Conservation (phyloP, 2,888 invertebrate species). For the Drosophila prostipennis region DNA sequence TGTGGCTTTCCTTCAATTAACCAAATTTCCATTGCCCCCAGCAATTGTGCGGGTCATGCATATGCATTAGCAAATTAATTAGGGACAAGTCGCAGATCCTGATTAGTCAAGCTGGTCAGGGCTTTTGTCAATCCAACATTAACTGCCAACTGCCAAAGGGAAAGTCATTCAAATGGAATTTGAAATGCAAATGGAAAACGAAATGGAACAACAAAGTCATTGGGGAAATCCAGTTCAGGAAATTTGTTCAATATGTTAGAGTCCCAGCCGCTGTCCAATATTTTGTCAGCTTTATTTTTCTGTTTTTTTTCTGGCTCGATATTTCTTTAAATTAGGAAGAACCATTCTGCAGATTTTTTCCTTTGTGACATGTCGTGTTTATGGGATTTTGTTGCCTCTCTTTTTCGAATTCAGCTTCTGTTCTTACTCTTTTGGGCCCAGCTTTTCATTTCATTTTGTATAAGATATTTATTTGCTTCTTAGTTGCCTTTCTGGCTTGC, state of each 20-base stretch:
- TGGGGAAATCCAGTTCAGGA: constrained; percentile 65
- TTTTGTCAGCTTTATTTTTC: constrained; percentile 39
- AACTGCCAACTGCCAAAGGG: constrained; percentile 64
- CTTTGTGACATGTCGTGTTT: constrained; percentile 78
- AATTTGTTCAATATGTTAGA: constrained; percentile 51
- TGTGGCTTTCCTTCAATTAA: constrained; percentile 59
- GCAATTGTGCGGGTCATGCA: constrained; percentile 39
- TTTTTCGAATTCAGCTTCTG: constrained; percentile 27
- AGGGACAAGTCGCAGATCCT: constrained; percentile 41
- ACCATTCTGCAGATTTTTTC: constrained; percentile 30
- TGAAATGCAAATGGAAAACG: constrained; percentile 66
- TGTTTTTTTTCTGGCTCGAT: constrained; percentile 15
- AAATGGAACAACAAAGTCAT: constrained; percentile 51
- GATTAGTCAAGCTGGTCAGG: constrained; percentile 50
- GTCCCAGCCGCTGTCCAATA: constrained; percentile 16
- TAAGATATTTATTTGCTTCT: constrained; percentile 79
- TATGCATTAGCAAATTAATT: constrained; percentile 68
- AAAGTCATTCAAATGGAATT: constrained; percentile 55
- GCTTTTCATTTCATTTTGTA: constrained; percentile 60
- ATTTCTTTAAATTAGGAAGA: constrained; percentile 64
- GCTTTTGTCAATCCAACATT: constrained; percentile 54
- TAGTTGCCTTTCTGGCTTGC: constrained; percentile 48
- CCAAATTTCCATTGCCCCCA: constrained; percentile 59
- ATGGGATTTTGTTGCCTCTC: constrained; percentile 73
- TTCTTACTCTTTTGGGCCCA: constrained; percentile 24